These are phyloP conservation scores for Subacronicta megacephala DNA, from an alignment of 2,888 invertebrate genomes.

Conservation along the genomic window DNA sequence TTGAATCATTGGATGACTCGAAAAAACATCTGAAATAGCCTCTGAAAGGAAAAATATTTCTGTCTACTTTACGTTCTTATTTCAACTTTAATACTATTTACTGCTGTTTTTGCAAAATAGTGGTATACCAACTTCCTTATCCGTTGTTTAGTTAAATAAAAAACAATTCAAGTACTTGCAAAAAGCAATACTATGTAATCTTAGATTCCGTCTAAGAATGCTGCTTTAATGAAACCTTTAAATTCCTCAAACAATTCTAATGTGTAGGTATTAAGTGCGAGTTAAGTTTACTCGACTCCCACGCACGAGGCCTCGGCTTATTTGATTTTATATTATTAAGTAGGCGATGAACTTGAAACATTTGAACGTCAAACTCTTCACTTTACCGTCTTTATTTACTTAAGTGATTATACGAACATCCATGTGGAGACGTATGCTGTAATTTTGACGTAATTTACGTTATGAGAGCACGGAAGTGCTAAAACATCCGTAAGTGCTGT, in stretches of 20 bases:
- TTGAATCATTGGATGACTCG: too few relatives aligned
- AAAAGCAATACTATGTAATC: background rate
- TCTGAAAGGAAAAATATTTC: too few relatives aligned
- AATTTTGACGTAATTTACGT: conserved; percentile 33
- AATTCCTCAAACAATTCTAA: conserved; percentile 3
- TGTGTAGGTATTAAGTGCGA: conserved; percentile 21
- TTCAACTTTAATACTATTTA: too few relatives aligned
- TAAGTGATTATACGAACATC: conserved; percentile 29
- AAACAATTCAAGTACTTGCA: background rate
- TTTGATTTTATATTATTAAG: conserved; percentile 51
- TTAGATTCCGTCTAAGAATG: background rate
- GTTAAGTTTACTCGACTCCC: conserved; percentile 32
- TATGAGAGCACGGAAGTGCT: conserved; percentile 23
- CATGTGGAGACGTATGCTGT: conserved; percentile 23
- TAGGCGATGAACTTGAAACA: conserved; percentile 55
- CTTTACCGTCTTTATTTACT: conserved; percentile 38
- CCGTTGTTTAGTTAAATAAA: too few relatives aligned
- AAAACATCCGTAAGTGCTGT: background rate
- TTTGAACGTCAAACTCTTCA: conserved; percentile 28
- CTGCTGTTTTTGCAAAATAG: too few relatives aligned
- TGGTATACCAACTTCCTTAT: too few relatives aligned
- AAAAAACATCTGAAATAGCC: too few relatives aligned
- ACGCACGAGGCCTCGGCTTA: conserved; percentile 40
- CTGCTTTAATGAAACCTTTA: background rate
- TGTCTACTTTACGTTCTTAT: too few relatives aligned